These are phyloP conservation scores for Drosophila atripex DNA, from an alignment of 2,888 invertebrate species.

Conservation along the genomic window DNA sequence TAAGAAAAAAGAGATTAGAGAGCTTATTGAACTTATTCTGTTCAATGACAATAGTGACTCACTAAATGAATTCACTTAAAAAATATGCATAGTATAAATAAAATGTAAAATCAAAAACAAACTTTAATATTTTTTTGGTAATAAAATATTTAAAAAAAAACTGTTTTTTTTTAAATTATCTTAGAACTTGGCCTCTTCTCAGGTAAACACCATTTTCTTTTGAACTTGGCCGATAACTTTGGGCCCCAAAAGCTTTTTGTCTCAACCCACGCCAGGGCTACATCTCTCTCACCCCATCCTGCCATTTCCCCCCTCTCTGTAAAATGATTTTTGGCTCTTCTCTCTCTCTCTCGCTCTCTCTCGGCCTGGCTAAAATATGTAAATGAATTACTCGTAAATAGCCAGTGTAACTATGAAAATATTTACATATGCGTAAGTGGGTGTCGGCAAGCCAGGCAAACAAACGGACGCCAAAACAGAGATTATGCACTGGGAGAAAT, in stretches of 20 bases:
- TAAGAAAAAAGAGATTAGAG: background rate
- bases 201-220: background rate
- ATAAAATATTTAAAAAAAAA: too few species aligned
- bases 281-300: background rate
- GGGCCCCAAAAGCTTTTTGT: constrained; percentile 6
- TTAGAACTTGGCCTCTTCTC: background rate
- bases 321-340: background rate
- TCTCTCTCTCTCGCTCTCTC: background rate
- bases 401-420: constrained; percentile 44
- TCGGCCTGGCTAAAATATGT: constrained; percentile 20
- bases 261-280: constrained; percentile 30
- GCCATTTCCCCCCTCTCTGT: background rate
- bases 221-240: constrained; percentile 41
- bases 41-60: background rate
- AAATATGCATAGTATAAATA: background rate
- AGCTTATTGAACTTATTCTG: background rate
- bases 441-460: constrained; percentile 52
- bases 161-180: background rate
- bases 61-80: background rate
- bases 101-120: background rate
- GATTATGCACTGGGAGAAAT: constrained; percentile 6
- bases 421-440: constrained; percentile 64
- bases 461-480: constrained; percentile 16
- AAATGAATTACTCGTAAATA: constrained; percentile 43
- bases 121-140: too few species aligned